A percentile compares a stretch with the other conserved stretches of the same genome.
phyloP scores from a whole-genome alignment of 2,888 invertebrate species.

The Bombylius discolor region DNA sequence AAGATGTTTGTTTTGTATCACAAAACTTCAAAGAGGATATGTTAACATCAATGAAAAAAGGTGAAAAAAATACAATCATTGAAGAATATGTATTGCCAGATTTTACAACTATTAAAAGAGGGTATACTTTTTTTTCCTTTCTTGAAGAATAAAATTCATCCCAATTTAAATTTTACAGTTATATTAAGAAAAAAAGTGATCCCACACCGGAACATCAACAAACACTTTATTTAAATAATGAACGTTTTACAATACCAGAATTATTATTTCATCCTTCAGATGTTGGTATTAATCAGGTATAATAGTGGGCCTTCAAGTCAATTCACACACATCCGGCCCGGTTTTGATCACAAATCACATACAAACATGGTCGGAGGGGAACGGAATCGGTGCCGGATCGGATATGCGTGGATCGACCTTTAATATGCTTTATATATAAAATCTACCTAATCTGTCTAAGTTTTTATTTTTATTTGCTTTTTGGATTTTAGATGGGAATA shows the following conservation, averaged over 20 bases:
- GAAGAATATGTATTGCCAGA: constrained; percentile 94
- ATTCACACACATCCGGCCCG: no score
- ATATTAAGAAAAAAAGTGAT: constrained; percentile 35
- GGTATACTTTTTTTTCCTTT: constrained; percentile 36
- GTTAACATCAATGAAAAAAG: constrained; percentile 47
- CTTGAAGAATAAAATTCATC: background rate
- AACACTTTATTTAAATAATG: constrained; percentile 77
- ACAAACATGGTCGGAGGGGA: no score
- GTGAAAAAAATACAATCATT: constrained; percentile 54
- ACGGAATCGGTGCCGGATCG: no score
- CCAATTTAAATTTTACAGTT: constrained; percentile 17
- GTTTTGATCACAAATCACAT: no score
- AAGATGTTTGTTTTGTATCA: constrained; percentile 91
- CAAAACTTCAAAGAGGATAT: constrained; percentile 70
- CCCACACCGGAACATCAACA: constrained; percentile 44
- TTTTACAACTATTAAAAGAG: constrained; percentile 77
- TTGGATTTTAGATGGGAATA: constrained; percentile 68
- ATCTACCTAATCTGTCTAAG: no score
- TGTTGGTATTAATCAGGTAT: constrained; percentile 62
- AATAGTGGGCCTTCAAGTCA: no score
- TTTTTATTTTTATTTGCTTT: background rate
- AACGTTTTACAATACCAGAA: constrained; percentile 90
- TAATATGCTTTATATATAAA: no score
- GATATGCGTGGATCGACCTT: no score
- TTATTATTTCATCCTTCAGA: constrained; percentile 89